phyloP scores from a whole-genome alignment of 2,888 invertebrate species.

The Cerastis rubricosa region DNA sequence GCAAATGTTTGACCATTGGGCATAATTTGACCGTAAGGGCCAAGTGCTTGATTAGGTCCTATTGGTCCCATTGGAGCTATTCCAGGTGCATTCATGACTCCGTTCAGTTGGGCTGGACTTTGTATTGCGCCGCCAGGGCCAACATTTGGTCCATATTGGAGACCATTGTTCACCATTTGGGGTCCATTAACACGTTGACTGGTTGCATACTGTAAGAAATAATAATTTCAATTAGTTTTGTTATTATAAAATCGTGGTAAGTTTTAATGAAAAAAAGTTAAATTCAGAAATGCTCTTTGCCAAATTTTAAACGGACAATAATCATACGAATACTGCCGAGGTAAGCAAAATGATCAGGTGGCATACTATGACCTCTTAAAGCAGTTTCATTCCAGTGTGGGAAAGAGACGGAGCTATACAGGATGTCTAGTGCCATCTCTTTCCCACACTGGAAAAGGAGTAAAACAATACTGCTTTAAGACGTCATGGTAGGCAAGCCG shows the following conservation, averaged over 20 bases:
- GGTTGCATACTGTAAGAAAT: constrained; percentile 43
- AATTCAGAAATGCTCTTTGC: neutral
- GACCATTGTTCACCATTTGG: constrained; percentile 26
- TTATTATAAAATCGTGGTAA: neutral
- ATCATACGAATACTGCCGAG: neutral
- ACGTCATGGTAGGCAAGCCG: no score
- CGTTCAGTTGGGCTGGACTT: constrained; percentile 1
- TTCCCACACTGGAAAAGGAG: no score
- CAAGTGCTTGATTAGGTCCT: constrained; percentile 30
- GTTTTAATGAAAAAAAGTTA: neutral
- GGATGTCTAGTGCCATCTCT: no score
- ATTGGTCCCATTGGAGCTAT: constrained; percentile 23
- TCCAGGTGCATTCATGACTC: neutral
- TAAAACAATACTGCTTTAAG: no score
- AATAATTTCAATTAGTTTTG: neutral
- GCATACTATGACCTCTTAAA: no score
- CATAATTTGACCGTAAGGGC: constrained; percentile 15
- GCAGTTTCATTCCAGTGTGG: no score
- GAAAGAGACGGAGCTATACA: no score
- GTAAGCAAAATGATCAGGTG: neutral
- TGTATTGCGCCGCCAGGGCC: constrained; percentile 5
- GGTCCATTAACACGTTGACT: constrained; percentile 31
- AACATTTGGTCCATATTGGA: constrained; percentile 21
- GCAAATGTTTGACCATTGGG: constrained; percentile 15
- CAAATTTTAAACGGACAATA: neutral